phyloP scores from a whole-genome alignment of 2,113 vertebrate species.

The Sceloporus tristichus region DNA sequence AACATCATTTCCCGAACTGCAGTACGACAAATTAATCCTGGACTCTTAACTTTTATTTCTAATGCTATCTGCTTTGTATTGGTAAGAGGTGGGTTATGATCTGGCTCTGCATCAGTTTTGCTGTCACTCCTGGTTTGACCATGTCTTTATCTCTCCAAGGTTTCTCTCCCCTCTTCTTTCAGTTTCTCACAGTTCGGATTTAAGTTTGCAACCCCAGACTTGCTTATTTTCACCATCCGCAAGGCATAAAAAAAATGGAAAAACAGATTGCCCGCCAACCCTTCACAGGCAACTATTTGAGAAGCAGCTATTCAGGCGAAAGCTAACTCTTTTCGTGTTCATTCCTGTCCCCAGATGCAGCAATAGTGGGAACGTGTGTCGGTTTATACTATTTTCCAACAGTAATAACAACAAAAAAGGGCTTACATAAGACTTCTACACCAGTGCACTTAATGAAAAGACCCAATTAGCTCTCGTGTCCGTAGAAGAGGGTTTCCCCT shows the following conservation, averaged over 20 bases:
- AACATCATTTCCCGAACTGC: background rate
- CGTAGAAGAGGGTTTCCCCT: background rate
- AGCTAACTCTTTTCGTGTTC: background rate
- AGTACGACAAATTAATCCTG: background rate
- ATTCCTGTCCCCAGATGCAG: background rate
- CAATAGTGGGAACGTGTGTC: slow-evolving; percentile 36
- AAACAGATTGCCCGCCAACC: background rate
- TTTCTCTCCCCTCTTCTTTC: background rate
- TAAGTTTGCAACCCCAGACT: background rate
- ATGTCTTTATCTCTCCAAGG: background rate
- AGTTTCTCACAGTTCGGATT: background rate
- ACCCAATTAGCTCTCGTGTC: slow-evolving; percentile 41
- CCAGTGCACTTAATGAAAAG: slow-evolving; percentile 45
- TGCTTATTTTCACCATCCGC: background rate
- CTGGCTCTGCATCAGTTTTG: background rate
- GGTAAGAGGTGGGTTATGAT: too few relatives aligned
- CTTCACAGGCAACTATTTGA: background rate
- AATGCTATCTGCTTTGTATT: background rate
- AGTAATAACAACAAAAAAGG: slow-evolving; percentile 34
- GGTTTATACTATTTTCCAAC: slow-evolving; percentile 60
- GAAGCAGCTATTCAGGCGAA: background rate
- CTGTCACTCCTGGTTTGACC: too few relatives aligned
- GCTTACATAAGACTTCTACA: slow-evolving; percentile 68
- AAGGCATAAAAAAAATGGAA: background rate
- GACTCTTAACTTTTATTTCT: background rate